phyloP scores from a whole-genome alignment of 1,140 invertebrate species.

The Piezodorus guildinii region DNA sequence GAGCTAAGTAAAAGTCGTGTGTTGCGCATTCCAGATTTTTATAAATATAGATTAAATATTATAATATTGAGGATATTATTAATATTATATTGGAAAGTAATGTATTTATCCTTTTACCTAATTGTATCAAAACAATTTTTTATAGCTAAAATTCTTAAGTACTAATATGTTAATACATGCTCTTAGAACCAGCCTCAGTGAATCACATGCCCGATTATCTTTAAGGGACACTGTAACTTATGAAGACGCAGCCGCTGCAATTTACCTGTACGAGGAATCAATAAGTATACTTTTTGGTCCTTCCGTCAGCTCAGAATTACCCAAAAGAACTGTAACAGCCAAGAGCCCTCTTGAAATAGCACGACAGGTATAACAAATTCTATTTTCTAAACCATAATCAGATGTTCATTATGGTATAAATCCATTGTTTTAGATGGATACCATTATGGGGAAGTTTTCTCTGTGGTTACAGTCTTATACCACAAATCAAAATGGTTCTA shows the following conservation, averaged over 20 bases:
- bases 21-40: too few species aligned
- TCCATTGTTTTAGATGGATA: not conserved
- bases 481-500: not conserved
- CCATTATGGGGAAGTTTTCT: not conserved
- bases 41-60: too few species aligned
- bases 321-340: not conserved
- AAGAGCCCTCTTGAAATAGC: not conserved
- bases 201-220: slow-evolving; percentile 27
- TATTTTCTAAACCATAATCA: not conserved
- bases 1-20: too few species aligned
- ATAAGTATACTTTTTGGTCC: slow-evolving; percentile 15
- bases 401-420: not conserved
- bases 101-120: not conserved
- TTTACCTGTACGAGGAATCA: slow-evolving; percentile 28
- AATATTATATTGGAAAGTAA: too few species aligned
- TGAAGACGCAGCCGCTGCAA: slow-evolving; percentile 26
- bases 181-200: slow-evolving; percentile 25
- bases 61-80: too few species aligned
- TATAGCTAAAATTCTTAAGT: too few species aligned
- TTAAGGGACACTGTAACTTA: slow-evolving; percentile 22
- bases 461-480: slow-evolving; percentile 1
- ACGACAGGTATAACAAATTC: not conserved
- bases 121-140: too few species aligned
- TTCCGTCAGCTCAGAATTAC: not conserved
- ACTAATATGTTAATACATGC: not conserved